Percentiles rank a stretch among this genome's conserved stretches.
Evolutionary conservation across 35 echinoderm and acorn worm genomes (phyloP).

Genomic region (Heliocidaris erythrogramma): DNA sequence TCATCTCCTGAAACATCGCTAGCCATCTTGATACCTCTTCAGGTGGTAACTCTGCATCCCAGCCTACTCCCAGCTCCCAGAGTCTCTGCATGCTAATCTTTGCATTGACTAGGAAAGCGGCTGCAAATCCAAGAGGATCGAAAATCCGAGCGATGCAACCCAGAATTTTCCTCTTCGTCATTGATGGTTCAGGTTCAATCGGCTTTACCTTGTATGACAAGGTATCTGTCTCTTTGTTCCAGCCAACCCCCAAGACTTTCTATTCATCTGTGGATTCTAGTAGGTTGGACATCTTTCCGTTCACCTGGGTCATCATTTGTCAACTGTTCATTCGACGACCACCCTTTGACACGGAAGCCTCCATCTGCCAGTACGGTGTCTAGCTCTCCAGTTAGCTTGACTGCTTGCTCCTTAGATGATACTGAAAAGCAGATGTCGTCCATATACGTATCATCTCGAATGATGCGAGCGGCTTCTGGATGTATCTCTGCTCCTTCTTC

Average conservation of each 20-base stretch:
- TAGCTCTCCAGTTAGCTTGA: neutral
- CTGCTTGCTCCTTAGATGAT: neutral
- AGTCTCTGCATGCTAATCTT: conserved; percentile 48
- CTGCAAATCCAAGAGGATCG: conserved; percentile 57
- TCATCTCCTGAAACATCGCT: conserved; percentile 39
- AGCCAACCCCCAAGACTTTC: conserved; percentile 63
- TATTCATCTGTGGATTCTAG: conserved; percentile 12
- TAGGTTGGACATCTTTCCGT: neutral
- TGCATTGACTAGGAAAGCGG: conserved; percentile 31
- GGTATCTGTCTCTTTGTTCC: conserved; percentile 55
- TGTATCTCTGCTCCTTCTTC: neutral
- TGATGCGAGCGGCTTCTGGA: neutral
- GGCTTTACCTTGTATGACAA: conserved; percentile 54
- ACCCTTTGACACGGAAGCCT: neutral
- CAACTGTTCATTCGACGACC: neutral
- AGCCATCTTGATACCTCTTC: conserved; percentile 5
- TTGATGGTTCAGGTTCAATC: neutral
- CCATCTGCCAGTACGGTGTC: neutral
- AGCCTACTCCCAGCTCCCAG: conserved; percentile 7
- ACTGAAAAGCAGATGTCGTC: neutral
- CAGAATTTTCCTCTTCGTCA: conserved; percentile 41
- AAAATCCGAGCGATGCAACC: conserved; percentile 36
- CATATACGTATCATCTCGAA: neutral
- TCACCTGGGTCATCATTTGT: neutral
- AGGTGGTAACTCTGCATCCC: conserved; percentile 45